Percentiles rank a stretch among this genome's conserved stretches.
phyloP scores from a whole-genome alignment of 2,113 vertebrate species.

The Pygoscelis antarcticus region DNA sequence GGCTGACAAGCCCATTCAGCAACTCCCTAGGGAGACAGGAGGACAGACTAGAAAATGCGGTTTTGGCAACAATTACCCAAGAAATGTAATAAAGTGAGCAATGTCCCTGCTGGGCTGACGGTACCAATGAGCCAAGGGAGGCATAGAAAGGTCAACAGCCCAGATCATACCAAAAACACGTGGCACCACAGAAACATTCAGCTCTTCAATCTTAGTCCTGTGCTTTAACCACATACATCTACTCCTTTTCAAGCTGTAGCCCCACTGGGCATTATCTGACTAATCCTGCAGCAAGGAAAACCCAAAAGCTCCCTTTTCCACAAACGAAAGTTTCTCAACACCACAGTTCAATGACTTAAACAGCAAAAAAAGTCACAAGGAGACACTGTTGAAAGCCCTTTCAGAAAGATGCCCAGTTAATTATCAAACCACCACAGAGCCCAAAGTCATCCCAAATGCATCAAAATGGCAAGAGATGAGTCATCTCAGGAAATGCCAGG shows the following conservation, averaged over 20 bases:
- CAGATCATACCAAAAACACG: not conserved
- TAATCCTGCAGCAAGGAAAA: not conserved
- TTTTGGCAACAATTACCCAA: not conserved
- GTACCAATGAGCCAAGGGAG: not conserved
- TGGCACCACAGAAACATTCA: not conserved
- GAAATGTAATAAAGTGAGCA: not conserved
- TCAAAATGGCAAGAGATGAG: not conserved
- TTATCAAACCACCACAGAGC: conserved; percentile 17
- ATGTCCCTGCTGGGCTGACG: fast-evolving
- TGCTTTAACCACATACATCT: not conserved
- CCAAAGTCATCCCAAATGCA: not conserved
- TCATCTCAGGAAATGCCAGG: conserved; percentile 54
- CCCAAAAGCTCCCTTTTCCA: not conserved
- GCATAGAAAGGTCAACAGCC: not conserved
- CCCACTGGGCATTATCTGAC: not conserved
- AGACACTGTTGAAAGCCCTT: not conserved
- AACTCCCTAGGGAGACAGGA: not conserved
- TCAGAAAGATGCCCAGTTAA: not conserved
- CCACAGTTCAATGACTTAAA: not conserved
- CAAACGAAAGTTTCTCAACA: not conserved
- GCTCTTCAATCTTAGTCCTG: not conserved
- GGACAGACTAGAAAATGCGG: not conserved
- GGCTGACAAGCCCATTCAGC: not conserved
- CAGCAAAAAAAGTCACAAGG: not conserved
- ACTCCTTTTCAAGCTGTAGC: not conserved